Percentiles rank a stretch among this genome's conserved stretches.
These are phyloP conservation scores for Drosophila kikkawai DNA, from an alignment of 1,140 invertebrate species.

Conservation along the genomic window DNA sequence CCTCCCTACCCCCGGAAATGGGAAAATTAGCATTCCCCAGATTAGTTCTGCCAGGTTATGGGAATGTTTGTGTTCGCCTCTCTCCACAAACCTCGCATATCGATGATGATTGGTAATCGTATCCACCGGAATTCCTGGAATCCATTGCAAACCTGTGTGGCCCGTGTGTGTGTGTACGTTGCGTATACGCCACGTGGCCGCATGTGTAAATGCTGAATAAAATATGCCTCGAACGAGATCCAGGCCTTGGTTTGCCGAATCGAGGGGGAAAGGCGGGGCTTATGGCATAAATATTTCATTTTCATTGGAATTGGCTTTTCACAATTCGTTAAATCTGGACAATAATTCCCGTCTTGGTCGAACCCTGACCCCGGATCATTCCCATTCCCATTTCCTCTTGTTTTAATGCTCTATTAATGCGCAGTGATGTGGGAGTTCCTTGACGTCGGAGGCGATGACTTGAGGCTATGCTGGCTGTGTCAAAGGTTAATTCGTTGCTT, in stretches of 20 bases:
- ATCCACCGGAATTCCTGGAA: slow-evolving; percentile 15
- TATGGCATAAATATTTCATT: slow-evolving; percentile 48
- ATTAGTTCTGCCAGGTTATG: slow-evolving; percentile 16
- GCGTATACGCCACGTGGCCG: slow-evolving; percentile 37
- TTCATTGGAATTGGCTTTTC: slow-evolving; percentile 51
- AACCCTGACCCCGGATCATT: not conserved
- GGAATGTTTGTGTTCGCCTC: not conserved
- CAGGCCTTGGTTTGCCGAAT: not conserved
- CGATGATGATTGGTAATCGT: slow-evolving; percentile 41
- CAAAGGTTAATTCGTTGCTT: slow-evolving; percentile 36
- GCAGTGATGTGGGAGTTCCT: slow-evolving; percentile 39
- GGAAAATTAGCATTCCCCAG: slow-evolving; percentile 7
- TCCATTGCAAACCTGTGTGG: slow-evolving; percentile 10
- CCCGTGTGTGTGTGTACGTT: not conserved
- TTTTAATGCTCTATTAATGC: slow-evolving; percentile 38
- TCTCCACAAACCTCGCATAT: slow-evolving; percentile 22
- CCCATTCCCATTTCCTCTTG: slow-evolving; percentile 1
- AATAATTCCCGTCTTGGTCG: slow-evolving; percentile 29
- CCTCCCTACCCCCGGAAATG: not conserved
- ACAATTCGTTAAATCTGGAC: slow-evolving; percentile 47
- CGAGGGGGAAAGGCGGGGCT: not conserved
- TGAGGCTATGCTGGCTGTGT: slow-evolving; percentile 12
- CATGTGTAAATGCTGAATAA: slow-evolving; percentile 32
- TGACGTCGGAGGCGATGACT: not conserved
- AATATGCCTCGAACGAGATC: slow-evolving; percentile 6